A percentile compares a stretch with the other conserved stretches of the same genome.
phyloP scores from a whole-genome alignment of 2,113 vertebrate genomes.

The Vanacampus margaritifer region DNA sequence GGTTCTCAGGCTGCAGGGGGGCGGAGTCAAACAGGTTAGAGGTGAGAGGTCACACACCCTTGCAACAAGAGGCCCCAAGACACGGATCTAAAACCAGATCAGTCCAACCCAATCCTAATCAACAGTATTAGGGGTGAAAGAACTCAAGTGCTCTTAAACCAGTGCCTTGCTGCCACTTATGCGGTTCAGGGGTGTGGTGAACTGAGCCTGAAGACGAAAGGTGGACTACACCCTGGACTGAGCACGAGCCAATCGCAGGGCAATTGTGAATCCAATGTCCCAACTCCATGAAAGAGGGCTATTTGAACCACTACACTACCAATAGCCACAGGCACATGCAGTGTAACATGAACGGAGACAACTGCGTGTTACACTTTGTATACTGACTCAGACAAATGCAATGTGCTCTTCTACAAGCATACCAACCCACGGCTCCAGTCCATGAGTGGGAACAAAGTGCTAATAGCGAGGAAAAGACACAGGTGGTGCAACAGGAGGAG shows the following conservation, averaged over 20 bases:
- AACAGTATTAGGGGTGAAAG: constrained; percentile 49
- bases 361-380: constrained; percentile 29
- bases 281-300: neutral
- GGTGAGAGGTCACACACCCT: constrained; percentile 64
- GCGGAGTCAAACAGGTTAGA: constrained; percentile 75
- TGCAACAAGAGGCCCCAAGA: constrained; percentile 58
- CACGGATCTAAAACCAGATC: constrained; percentile 70
- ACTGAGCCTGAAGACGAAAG: neutral
- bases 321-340: constrained; percentile 59
- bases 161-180: constrained; percentile 52
- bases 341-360: constrained; percentile 43
- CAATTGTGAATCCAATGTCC: neutral
- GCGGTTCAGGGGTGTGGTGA: neutral
- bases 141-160: constrained; percentile 69
- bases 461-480: constrained; percentile 44
- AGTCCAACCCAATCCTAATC: constrained; percentile 62
- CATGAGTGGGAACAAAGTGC: constrained; percentile 55
- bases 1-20: constrained; percentile 77
- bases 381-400: constrained; percentile 44
- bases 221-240: neutral
- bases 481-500: constrained; percentile 24
- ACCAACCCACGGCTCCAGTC: constrained; percentile 40
- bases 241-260: neutral
- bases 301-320: constrained; percentile 12
- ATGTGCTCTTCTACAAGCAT: constrained; percentile 6